Conservation (phyloP, 2,113 vertebrate genomes). For the Protobothrops mucrosquamatus region DNA sequence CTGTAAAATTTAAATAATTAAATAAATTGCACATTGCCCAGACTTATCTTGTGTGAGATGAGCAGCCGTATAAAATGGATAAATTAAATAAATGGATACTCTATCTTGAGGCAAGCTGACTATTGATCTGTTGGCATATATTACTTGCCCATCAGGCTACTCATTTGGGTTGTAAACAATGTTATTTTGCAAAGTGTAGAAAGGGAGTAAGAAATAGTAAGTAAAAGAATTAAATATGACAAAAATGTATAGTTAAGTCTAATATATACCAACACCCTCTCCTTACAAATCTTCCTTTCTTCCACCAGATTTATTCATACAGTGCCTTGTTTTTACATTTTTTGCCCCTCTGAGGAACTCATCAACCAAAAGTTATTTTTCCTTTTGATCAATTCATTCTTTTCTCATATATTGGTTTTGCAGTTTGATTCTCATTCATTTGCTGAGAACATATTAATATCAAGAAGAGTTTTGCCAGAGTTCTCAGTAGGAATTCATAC, state of each 20-base stretch:
- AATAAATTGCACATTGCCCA: background rate
- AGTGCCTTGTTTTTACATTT: background rate
- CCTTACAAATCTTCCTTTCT: background rate
- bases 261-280: background rate
- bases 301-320: background rate
- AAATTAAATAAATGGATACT: background rate
- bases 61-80: background rate
- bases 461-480: background rate
- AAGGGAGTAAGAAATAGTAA: background rate
- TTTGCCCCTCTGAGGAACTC: background rate
- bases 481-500: background rate
- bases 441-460: background rate
- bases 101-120: background rate
- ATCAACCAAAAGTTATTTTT: background rate
- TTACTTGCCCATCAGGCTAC: background rate
- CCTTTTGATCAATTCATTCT: background rate
- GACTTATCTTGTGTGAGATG: background rate
- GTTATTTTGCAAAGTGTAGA: background rate
- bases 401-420: background rate
- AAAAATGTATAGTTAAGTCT: background rate
- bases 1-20: background rate
- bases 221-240: background rate
- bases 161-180: background rate
- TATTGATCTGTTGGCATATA: background rate
- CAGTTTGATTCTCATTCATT: background rate